phyloP scores from a whole-genome alignment of 2,113 vertebrate genomes.

The Ammodytes dubius region DNA sequence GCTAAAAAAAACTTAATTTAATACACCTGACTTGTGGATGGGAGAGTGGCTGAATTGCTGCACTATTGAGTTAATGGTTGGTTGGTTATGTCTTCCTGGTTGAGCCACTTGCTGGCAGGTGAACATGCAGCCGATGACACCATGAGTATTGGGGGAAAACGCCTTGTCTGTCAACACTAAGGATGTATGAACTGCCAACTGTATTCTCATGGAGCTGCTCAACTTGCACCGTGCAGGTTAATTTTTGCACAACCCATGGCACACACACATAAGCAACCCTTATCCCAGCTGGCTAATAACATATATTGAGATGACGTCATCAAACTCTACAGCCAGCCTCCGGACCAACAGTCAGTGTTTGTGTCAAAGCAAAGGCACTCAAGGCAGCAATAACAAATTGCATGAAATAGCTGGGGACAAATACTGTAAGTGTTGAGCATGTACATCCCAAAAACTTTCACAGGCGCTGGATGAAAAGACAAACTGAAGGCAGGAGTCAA shows the following conservation, averaged over 20 bases:
- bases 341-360: no score
- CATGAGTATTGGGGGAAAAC: neutral
- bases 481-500: neutral
- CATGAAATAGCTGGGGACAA: neutral
- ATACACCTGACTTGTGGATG: neutral
- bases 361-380: no score
- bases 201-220: neutral
- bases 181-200: neutral
- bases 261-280: neutral
- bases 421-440: neutral
- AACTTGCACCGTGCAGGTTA: neutral
- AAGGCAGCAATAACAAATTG: neutral
- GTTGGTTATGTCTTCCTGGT: neutral
- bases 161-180: neutral
- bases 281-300: neutral
- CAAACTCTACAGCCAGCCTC: neutral
- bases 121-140: neutral
- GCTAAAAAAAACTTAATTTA: neutral
- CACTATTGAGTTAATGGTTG: neutral
- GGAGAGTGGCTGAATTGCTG: neutral
- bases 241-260: neutral
- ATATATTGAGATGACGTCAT: neutral
- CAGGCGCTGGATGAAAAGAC: neutral
- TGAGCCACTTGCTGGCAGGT: neutral
- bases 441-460: neutral